phyloP scores from a whole-genome alignment of 2,888 invertebrate species.

The Dasypogon diadema region DNA sequence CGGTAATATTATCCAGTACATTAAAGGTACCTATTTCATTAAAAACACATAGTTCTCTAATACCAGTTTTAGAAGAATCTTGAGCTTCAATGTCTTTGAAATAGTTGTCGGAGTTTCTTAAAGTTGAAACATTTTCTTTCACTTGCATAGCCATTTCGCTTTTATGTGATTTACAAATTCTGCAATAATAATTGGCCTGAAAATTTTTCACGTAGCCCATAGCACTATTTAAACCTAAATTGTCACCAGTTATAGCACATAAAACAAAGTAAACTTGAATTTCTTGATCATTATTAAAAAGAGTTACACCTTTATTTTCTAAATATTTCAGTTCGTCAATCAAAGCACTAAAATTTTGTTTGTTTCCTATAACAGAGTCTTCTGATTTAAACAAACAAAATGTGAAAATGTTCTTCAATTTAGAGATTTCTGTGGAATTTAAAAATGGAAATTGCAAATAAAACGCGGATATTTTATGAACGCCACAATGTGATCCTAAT shows the following conservation, averaged over 20 bases:
- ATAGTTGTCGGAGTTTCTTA: not conserved
- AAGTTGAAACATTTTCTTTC: not conserved
- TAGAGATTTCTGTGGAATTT: not conserved
- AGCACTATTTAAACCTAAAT: not conserved
- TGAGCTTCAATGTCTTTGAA: not conserved
- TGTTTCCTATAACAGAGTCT: not conserved
- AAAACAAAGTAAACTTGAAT: not conserved
- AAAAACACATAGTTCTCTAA: not conserved
- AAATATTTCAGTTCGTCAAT: not conserved
- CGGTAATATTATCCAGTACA: constrained; percentile 46
- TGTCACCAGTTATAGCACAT: not conserved
- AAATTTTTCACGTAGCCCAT: not conserved
- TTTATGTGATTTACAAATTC: not conserved
- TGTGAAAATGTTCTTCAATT: not conserved
- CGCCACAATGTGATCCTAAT: no score
- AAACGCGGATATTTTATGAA: not conserved
- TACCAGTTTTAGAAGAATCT: not conserved
- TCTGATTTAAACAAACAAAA: not conserved
- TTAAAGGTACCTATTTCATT: not conserved
- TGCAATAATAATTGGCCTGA: constrained; percentile 38
- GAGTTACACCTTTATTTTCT: not conserved
- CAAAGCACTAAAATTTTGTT: not conserved
- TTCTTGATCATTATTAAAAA: not conserved
- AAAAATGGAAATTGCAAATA: constrained; percentile 6
- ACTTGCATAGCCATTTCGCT: not conserved